Evolutionary conservation across 53 echinoderm and acorn worm genomes (phyloP).

Genomic region (Apostichopus leukothele): DNA sequence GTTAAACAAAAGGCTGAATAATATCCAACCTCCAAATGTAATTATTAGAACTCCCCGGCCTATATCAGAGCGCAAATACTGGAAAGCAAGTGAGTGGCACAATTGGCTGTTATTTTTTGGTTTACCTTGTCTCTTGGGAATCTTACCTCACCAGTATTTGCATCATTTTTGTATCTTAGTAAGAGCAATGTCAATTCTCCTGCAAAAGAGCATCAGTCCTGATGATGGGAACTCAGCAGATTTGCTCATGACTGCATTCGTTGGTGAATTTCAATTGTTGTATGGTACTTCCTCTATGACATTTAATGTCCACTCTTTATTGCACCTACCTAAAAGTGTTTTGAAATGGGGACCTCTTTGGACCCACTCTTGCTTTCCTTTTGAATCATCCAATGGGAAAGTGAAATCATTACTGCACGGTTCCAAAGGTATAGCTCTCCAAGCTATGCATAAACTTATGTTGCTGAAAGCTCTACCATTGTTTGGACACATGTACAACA

Average conservation of each 20-base stretch:
- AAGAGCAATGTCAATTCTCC: neutral
- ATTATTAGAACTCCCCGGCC: conserved; percentile 36
- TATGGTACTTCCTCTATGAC: conserved; percentile 52
- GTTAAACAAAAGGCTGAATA: neutral
- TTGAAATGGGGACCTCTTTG: conserved; percentile 31
- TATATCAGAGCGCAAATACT: conserved; percentile 45
- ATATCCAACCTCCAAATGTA: conserved; percentile 21
- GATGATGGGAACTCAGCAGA: conserved; percentile 36
- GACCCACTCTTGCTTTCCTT: conserved; percentile 35
- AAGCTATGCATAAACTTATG: conserved; percentile 20
- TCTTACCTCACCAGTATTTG: conserved; percentile 21
- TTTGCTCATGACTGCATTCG: conserved; percentile 52
- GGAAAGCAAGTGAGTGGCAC: conserved; percentile 57
- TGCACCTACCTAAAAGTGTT: conserved; percentile 38
- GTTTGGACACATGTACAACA: neutral
- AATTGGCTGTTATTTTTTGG: conserved; percentile 38
- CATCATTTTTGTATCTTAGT: conserved; percentile 13
- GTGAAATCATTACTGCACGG: conserved; percentile 16
- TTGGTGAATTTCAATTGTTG: conserved; percentile 47
- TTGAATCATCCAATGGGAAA: conserved; percentile 34
- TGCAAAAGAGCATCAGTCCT: neutral
- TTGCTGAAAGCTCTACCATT: neutral
- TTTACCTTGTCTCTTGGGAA: conserved; percentile 56
- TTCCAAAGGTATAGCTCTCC: conserved; percentile 12
- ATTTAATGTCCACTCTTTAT: conserved; percentile 42